Conservation (phyloP, 1,140 invertebrate species). For the Drepana arcuata region DNA sequence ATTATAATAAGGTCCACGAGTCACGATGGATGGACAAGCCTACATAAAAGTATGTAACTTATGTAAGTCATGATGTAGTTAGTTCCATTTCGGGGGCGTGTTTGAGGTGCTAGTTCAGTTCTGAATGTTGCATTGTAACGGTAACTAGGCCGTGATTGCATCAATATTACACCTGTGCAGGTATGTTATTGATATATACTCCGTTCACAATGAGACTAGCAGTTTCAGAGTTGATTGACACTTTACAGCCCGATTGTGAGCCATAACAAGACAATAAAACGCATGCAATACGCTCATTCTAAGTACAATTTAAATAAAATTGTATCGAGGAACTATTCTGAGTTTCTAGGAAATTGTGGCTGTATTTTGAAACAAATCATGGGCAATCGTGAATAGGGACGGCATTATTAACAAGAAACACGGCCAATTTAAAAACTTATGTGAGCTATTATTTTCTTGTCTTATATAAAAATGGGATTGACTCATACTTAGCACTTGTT, state of each 20-base stretch:
- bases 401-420: too few relatives aligned
- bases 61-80: slow-evolving; percentile 23
- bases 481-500: too few relatives aligned
- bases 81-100: slow-evolving; percentile 20
- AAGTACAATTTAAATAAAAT: too few relatives aligned
- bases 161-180: slow-evolving; percentile 14
- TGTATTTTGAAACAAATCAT: too few relatives aligned
- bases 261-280: not conserved
- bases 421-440: too few relatives aligned
- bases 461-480: too few relatives aligned
- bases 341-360: too few relatives aligned
- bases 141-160: slow-evolving; percentile 19
- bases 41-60: slow-evolving; percentile 25
- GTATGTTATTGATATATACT: too few relatives aligned
- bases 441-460: too few relatives aligned
- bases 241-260: not conserved
- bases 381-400: too few relatives aligned
- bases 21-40: slow-evolving; percentile 46
- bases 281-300: not conserved
- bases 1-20: slow-evolving; percentile 62
- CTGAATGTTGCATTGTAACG: slow-evolving; percentile 20
- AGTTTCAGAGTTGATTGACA: not conserved
- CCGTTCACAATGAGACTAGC: not conserved
- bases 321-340: too few relatives aligned
- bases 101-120: slow-evolving; percentile 11